These are phyloP conservation scores for Papilio aristodemus DNA, from an alignment of 1,140 invertebrate species.

Conservation along the genomic window DNA sequence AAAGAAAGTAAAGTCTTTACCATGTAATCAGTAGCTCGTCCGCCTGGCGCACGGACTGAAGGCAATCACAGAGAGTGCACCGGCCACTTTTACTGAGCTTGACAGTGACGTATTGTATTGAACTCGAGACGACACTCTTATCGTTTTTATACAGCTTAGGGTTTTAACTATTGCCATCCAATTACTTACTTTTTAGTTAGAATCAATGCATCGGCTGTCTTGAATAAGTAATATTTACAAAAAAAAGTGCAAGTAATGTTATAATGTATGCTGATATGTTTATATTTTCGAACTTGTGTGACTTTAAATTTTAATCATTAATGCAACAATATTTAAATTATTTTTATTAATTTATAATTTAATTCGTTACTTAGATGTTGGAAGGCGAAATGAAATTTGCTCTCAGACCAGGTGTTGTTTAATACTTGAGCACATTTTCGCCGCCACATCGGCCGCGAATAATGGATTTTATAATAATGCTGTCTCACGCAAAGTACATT, in stretches of 20 bases:
- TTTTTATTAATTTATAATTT: background rate
- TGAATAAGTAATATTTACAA: no score
- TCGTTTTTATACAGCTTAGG: slow-evolving; percentile 8
- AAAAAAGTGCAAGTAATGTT: no score
- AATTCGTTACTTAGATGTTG: background rate
- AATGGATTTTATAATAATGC: slow-evolving; percentile 5
- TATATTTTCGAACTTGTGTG: no score
- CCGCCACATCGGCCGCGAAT: background rate
- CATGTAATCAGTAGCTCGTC: background rate
- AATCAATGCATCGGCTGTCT: no score
- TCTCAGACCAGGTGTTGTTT: background rate
- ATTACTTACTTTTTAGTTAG: slow-evolving; percentile 3
- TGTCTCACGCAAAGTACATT: background rate
- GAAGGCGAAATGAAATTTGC: background rate
- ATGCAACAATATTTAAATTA: background rate
- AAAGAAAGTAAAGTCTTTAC: background rate
- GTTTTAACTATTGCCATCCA: background rate
- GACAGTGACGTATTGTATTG: background rate
- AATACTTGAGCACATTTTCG: background rate
- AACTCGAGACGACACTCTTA: background rate
- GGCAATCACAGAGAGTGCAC: slow-evolving; percentile 15
- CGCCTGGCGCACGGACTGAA: background rate
- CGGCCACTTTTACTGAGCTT: background rate
- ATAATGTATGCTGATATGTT: no score
- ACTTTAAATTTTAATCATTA: no score